These are phyloP conservation scores for Metaphire vulgaris DNA, from an alignment of 1,140 invertebrate species.

Conservation along the genomic window DNA sequence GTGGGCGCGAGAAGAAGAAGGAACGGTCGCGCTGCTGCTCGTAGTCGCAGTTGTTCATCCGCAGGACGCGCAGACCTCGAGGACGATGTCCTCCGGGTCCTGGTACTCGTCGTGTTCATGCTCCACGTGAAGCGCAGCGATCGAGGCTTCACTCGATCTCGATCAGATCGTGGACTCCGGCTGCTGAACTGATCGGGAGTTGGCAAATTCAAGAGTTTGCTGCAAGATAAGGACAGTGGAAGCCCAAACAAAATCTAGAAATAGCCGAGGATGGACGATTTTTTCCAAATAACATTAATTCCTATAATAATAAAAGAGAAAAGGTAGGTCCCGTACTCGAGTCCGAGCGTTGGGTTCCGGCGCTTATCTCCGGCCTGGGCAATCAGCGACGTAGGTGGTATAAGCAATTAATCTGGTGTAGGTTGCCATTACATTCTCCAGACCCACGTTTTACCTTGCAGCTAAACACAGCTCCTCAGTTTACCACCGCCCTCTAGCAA, in stretches of 20 bases:
- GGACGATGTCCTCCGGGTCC: conserved; percentile 98
- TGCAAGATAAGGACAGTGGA: too few relatives aligned
- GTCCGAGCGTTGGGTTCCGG: not conserved
- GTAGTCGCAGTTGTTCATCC: conserved; percentile 98
- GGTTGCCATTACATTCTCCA: too few relatives aligned
- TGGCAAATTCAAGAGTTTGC: not conserved
- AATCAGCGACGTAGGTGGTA: too few relatives aligned
- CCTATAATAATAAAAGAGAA: not conserved
- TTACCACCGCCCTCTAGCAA: too few relatives aligned
- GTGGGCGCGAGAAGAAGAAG: conserved; percentile 80
- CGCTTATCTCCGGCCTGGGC: not conserved
- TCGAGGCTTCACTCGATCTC: conserved; percentile 65
- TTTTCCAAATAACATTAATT: not conserved
- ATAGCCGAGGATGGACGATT: not conserved
- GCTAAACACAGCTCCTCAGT: too few relatives aligned
- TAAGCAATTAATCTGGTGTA: too few relatives aligned
- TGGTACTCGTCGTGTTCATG: conserved; percentile 98
- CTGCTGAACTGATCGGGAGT: not conserved
- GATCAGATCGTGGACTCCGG: not conserved
- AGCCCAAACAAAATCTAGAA: not conserved
- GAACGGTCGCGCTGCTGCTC: conserved; percentile 97
- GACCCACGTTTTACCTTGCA: too few relatives aligned
- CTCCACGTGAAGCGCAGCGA: conserved; percentile 99
- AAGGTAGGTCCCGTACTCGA: not conserved
- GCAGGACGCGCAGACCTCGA: conserved; percentile 95